Percentiles rank a stretch among this genome's conserved stretches.
phyloP scores from a whole-genome alignment of 2,888 invertebrate genomes.

The Callimorpha dominula region DNA sequence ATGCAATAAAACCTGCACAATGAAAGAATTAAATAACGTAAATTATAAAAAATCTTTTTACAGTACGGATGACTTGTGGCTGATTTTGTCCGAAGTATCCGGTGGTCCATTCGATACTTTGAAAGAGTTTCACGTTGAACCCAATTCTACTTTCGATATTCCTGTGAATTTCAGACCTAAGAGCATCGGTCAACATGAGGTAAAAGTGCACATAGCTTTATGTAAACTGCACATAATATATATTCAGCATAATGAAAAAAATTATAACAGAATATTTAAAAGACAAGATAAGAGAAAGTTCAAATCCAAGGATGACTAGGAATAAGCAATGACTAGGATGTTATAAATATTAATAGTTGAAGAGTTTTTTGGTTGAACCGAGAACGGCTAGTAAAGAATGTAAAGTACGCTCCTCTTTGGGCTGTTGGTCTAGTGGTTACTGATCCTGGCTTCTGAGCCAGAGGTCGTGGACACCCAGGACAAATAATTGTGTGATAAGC shows the following conservation, averaged over 20 bases:
- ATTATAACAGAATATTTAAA: not conserved
- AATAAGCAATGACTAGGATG: not conserved
- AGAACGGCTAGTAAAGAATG: not conserved
- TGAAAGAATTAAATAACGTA: no score
- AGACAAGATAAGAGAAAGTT: not conserved
- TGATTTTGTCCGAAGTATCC: conserved; percentile 72
- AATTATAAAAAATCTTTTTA: conserved; percentile 18
- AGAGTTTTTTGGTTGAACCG: no score
- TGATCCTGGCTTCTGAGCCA: no score
- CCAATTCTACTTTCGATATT: conserved; percentile 74
- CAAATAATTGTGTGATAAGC: no score
- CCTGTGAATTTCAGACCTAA: conserved; percentile 79
- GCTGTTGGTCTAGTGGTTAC: no score
- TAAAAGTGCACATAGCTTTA: conserved; percentile 38
- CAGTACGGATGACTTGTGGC: conserved; percentile 80
- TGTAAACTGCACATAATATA: not conserved
- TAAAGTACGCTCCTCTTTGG: not conserved
- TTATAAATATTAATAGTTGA: no score
- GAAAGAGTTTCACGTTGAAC: conserved; percentile 74
- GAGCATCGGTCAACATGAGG: conserved; percentile 75
- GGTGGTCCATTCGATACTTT: conserved; percentile 76
- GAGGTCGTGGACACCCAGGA: no score
- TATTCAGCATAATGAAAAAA: not conserved
- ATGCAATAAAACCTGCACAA: no score
- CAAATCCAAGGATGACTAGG: not conserved